phyloP scores from a whole-genome alignment of 2,888 invertebrate species.

The Cantharis flavilabris region DNA sequence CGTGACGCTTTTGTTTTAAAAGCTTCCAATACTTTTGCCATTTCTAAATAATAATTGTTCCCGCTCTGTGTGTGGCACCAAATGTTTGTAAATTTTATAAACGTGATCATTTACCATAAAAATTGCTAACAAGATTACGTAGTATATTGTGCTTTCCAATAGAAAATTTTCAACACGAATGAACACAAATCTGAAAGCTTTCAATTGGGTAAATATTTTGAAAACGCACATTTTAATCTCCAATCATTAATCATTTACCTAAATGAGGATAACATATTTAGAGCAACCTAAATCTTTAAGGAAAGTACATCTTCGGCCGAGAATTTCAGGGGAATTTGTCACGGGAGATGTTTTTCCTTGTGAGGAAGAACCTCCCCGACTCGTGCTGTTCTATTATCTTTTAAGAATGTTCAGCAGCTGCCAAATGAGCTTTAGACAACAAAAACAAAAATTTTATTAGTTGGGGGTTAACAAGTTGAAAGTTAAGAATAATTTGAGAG shows the following conservation, averaged over 20 bases:
- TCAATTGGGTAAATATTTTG: not conserved
- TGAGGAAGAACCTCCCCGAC: conserved; percentile 16
- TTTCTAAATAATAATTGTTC: not conserved
- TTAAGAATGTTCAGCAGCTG: conserved; percentile 34
- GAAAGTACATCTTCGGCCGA: not conserved
- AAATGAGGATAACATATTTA: not conserved
- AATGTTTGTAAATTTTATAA: not conserved
- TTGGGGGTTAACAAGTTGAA: not conserved
- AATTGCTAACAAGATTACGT: not conserved
- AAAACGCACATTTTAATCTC: not conserved
- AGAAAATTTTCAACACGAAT: not conserved
- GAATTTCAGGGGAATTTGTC: not conserved
- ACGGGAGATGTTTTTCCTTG: not conserved
- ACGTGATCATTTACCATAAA: not conserved
- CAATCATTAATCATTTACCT: not conserved
- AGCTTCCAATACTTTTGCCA: conserved; percentile 8
- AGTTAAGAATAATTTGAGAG: not conserved
- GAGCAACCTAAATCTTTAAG: not conserved
- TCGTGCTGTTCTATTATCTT: conserved; percentile 38
- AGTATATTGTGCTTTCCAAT: not conserved
- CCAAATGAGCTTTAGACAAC: not conserved
- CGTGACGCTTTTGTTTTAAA: conserved; percentile 29
- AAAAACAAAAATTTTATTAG: not conserved
- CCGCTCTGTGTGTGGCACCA: not conserved
- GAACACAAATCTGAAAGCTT: not conserved